These are phyloP conservation scores for Notodonta ziczac DNA, from an alignment of 2,888 invertebrate genomes.

Conservation along the genomic window DNA sequence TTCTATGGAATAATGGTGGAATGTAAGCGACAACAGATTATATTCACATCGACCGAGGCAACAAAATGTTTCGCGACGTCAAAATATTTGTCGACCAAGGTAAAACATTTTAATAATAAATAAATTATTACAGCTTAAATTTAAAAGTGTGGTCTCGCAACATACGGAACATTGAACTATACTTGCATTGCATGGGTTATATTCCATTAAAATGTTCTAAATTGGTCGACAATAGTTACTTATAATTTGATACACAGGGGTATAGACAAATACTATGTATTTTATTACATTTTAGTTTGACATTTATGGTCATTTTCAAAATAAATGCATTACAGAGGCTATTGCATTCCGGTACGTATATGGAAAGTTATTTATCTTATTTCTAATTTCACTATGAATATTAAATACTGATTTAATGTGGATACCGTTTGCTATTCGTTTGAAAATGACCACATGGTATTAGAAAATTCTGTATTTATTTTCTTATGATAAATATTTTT, in stretches of 20 bases:
- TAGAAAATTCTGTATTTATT: constrained; percentile 52
- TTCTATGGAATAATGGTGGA: constrained; percentile 58
- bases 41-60: constrained; percentile 48
- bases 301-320: constrained; percentile 32
- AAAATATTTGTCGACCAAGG: constrained; percentile 18
- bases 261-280: constrained; percentile 26
- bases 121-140: neutral
- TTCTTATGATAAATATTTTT: constrained; percentile 67
- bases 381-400: constrained; percentile 27
- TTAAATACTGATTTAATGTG: constrained; percentile 33
- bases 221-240: constrained; percentile 26
- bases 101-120: constrained; percentile 16
- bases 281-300: constrained; percentile 24
- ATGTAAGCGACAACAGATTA: constrained; percentile 53
- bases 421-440: constrained; percentile 20
- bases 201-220: constrained; percentile 28
- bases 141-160: too few species aligned
- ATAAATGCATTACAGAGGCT: constrained; percentile 1
- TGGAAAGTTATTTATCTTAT: constrained; percentile 7
- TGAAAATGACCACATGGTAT: constrained; percentile 36
- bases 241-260: constrained; percentile 37
- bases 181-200: constrained; percentile 12
- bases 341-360: neutral
- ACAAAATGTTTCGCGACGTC: constrained; percentile 34
- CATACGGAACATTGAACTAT: neutral